Conservation (phyloP, 2,797 vertebrate genomes). For the Syndactyla subalaris region DNA sequence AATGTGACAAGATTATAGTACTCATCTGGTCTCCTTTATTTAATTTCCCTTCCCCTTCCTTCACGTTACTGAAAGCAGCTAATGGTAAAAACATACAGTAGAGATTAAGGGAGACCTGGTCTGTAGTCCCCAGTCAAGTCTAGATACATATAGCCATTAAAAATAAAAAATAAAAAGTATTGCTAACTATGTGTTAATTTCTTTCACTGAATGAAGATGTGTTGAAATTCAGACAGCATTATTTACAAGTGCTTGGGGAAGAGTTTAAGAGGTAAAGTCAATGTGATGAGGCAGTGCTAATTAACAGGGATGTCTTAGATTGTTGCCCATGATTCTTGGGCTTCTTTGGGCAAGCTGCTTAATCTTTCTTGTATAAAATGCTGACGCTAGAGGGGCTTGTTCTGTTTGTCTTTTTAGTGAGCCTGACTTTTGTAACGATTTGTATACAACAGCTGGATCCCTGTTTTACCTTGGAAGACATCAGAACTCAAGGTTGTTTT, state of each 20-base stretch:
- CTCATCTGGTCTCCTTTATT: background rate
- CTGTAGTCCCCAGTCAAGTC: background rate
- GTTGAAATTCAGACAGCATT: background rate
- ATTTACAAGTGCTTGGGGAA: background rate
- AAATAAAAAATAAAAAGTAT: rapidly evolving
- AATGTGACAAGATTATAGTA: background rate
- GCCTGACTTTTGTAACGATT: background rate
- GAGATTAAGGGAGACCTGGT: background rate
- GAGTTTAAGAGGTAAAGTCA: background rate
- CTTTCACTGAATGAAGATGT: background rate
- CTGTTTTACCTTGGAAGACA: background rate
- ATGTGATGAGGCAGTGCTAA: background rate
- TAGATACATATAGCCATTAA: background rate
- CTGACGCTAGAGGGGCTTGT: background rate
- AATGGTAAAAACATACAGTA: background rate
- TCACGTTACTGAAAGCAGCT: background rate
- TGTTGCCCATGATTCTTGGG: background rate
- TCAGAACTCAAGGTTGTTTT: background rate
- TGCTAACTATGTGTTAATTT: background rate
- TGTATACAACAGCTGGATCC: background rate
- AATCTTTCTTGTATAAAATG: background rate
- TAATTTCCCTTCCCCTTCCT: background rate
- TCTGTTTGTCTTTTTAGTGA: background rate
- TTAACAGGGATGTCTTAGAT: background rate
- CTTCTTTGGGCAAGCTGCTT: background rate